phyloP scores from a whole-genome alignment of 2,797 vertebrate genomes.

The Malurus splendens region DNA sequence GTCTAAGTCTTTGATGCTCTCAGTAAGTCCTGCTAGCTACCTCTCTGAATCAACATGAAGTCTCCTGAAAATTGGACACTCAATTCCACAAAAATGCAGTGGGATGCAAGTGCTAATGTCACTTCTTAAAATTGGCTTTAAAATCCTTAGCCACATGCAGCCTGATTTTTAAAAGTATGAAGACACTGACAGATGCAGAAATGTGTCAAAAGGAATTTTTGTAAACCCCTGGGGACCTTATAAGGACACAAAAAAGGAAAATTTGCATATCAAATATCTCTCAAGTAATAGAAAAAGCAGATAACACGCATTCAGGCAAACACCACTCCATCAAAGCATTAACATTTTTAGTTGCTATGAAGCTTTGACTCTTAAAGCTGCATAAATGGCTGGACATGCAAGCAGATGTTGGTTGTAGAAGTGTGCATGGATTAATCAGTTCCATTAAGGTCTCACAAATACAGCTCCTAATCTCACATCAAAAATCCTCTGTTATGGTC shows the following conservation, averaged over 20 bases:
- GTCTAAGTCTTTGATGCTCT: slow-evolving; percentile 3
- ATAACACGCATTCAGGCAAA: neutral
- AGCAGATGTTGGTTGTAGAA: neutral
- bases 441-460: neutral
- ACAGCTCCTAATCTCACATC: neutral
- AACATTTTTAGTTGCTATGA: neutral
- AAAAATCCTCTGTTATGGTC: neutral
- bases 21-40: neutral
- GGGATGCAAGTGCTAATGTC: neutral
- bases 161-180: neutral
- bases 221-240: neutral
- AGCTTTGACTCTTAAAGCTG: neutral
- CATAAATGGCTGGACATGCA: neutral
- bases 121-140: neutral
- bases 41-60: neutral
- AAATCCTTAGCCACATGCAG: neutral
- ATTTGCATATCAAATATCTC: neutral
- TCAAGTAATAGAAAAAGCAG: neutral
- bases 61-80: slow-evolving; percentile 22
- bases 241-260: neutral
- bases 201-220: neutral
- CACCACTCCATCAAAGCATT: neutral
- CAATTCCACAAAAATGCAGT: neutral
- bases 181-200: neutral
- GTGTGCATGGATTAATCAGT: neutral